These are phyloP conservation scores for Nebria salina DNA, from an alignment of 2,888 invertebrate species.

Conservation along the genomic window DNA sequence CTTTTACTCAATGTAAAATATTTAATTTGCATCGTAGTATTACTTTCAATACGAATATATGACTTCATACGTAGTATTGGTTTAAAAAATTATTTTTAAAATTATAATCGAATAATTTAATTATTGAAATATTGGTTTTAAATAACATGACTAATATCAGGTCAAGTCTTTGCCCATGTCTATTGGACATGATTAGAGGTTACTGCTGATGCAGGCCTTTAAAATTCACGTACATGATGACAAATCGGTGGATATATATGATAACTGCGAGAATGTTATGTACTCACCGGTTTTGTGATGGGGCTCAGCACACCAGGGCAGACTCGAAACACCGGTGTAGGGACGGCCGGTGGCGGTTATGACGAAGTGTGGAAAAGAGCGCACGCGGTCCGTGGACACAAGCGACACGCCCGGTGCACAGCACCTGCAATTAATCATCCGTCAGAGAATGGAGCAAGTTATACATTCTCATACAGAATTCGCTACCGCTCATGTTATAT, in stretches of 20 bases:
- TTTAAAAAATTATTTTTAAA: no score
- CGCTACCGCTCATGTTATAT: neutral
- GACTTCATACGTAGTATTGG: no score
- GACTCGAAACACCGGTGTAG: neutral
- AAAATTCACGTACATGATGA: conserved; percentile 16
- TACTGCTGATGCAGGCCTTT: no score
- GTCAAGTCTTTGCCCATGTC: neutral
- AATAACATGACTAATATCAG: neutral
- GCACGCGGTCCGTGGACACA: conserved; percentile 20
- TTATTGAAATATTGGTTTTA: neutral
- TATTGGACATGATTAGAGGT: neutral
- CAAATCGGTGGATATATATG: conserved; percentile 9
- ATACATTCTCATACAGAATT: conserved; percentile 4
- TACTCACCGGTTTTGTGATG: conserved; percentile 13
- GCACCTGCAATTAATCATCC: conserved; percentile 36
- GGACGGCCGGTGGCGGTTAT: neutral
- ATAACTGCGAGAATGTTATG: conserved; percentile 14
- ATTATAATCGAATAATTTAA: no score
- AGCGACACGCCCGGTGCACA: conserved; percentile 33
- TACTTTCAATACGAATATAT: no score
- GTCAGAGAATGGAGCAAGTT: conserved; percentile 13
- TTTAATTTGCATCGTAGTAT: no score
- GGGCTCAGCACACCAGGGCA: conserved; percentile 4
- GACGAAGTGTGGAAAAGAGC: conserved; percentile 20
- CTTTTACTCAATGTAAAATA: no score